These are phyloP conservation scores for Aethina tumida DNA, from an alignment of 1,140 invertebrate genomes.

Conservation along the genomic window DNA sequence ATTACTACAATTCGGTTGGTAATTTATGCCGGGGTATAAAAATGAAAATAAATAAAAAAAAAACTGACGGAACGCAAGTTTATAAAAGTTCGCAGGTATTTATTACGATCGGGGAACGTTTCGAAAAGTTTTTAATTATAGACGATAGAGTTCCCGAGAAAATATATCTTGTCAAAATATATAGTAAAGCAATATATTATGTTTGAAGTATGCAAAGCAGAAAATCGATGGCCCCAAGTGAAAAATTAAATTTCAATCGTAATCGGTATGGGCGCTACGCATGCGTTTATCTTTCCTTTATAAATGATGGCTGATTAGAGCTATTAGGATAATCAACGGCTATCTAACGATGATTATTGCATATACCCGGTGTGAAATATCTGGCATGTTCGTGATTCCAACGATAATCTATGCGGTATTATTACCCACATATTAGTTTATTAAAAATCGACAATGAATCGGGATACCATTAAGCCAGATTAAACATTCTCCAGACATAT, in stretches of 20 bases:
- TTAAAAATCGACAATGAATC: too few relatives aligned
- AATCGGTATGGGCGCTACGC: constrained; percentile 18
- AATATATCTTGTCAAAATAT: constrained; percentile 13
- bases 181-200: constrained; percentile 13
- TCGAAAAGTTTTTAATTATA: constrained; percentile 15
- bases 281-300: constrained; percentile 11
- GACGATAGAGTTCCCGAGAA: constrained; percentile 8
- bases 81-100: constrained; percentile 8
- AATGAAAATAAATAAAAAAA: constrained; percentile 5
- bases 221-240: constrained; percentile 20
- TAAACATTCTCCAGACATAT: too few relatives aligned
- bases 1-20: constrained; percentile 8
- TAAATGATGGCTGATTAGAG: constrained; percentile 25
- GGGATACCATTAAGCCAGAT: too few relatives aligned
- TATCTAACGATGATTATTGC: too few relatives aligned
- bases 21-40: too few relatives aligned
- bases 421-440: too few relatives aligned
- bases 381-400: too few relatives aligned
- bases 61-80: constrained; percentile 1
- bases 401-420: too few relatives aligned
- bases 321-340: constrained; percentile 13
- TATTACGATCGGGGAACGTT: constrained; percentile 5
- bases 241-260: constrained; percentile 25
- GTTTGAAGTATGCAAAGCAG: constrained; percentile 15
- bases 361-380: too few relatives aligned